Base-by-base conservation (phyloP, 2,113 vertebrate species). In the Trogon surrucura region DNA sequence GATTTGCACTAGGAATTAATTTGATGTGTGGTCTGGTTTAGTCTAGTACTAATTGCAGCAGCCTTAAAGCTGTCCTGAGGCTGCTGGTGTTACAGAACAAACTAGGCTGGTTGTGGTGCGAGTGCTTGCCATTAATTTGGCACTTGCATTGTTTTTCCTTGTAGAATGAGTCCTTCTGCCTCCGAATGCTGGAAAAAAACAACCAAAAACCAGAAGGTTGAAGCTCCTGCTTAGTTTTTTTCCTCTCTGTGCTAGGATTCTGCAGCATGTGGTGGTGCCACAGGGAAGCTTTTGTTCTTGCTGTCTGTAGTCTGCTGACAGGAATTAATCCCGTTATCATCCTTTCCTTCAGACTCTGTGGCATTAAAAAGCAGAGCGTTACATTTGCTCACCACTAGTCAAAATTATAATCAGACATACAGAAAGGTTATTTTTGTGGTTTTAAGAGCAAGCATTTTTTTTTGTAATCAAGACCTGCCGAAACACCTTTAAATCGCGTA, bases 401-500 rank as follows among this genome's bases (percentile, higher is more conserved):
- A 83, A 67, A 91, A 84, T 92, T 92, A 22, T 51, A 64, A 38
- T 44, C 57, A 91, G 53, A 27, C 5, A 10, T 54, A 62, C 7
- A 57, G 26, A 36, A 74, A 95, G 69, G 74, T 61, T 60, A 71
- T 74, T 81, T 81, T 89, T 75, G 48, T 85, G 80, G 57, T n/a
- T 92, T 86, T 88, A 69, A 56, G 50, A 92, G 45, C 44, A 75
- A 75, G 77, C 45, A 19, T 53, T 77, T 92, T 87, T 92, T 87
- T 92, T 93, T 60, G 38, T 84, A 79, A 84, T 89, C 65, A 89
- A 75, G 78, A 69, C 61, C 57, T 87, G 73, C 83, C 85, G 87
- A 95, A 93, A 65, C 21, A 61, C 87, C 73, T 93, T 92, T 95
- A 81, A 95, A 89, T 93, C 19, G 2, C 16, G 2, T 93, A 83